Base-by-base conservation (phyloP, 2,797 vertebrate species). In the Halcyon badia region DNA sequence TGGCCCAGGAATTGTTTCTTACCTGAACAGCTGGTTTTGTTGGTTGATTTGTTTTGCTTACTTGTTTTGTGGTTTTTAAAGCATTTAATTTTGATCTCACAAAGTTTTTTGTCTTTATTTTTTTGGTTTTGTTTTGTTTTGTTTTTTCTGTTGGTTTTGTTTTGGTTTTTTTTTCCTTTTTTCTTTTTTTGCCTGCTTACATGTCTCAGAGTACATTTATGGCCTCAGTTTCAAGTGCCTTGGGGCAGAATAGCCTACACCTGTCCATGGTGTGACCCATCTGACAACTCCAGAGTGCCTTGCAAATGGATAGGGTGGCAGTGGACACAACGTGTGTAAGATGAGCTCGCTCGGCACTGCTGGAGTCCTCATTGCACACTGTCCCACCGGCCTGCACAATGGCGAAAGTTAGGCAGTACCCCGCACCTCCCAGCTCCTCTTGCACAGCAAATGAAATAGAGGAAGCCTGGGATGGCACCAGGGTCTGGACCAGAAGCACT, bases 401-500 rank as follows among this genome's bases (percentile, higher is more conserved):
- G 13, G 10, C 30, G 28, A 28, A 30, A 28, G 20, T 51, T 44
- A 30, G n/a, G 66, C 52, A 49, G 2, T 39, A 31, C 6, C 16
- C 19, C 6, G 57, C 24, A 9, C 35, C 58, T 80, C 18, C 46
- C 21, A 31, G 5, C 18, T 82, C 9, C 31, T 66, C 31, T 39
- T 1, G 2, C 12, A 9, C 3, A 17, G 12, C n/a, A 66, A 42
- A 28, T 0, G 0, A 28, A 46, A 16, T 18, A 33, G 39, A 18
- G 30, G 15, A 77, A 21, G 18, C 8, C 13, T 46, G 30, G 12
- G 11, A 13, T 33, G 22, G 22, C 39, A 20, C 33, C 30, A 6
- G 25, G 25, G 37, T 5, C 37, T 58, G 42, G 14, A 52, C 18
- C 8, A 11, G 57, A 39, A 82, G 37, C 56, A 30, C 11, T 41